Evolutionary conservation across 2,113 vertebrate genomes (phyloP).

Genomic region (Turdus rufiventris): DNA sequence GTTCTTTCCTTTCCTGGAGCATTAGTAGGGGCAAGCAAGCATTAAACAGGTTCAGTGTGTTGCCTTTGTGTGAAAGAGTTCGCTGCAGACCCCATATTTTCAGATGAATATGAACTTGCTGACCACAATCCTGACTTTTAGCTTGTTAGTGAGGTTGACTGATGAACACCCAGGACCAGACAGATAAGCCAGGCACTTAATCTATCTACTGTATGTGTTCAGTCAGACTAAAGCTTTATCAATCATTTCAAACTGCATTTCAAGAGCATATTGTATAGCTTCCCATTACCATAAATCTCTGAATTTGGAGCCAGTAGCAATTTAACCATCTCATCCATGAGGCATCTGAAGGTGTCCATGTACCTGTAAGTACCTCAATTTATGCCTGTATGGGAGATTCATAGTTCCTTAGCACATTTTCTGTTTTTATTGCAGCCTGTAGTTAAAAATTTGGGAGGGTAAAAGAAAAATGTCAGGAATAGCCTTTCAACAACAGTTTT

Average conservation of each 20-base stretch:
- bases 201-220: slow-evolving; percentile 47
- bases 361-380: neutral
- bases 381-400: neutral
- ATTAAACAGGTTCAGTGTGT: slow-evolving; percentile 27
- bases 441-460: neutral
- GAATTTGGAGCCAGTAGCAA: neutral
- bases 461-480: neutral
- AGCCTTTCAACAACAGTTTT: neutral
- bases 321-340: neutral
- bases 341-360: neutral
- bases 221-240: slow-evolving; percentile 42
- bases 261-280: slow-evolving; percentile 22
- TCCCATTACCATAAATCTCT: slow-evolving; percentile 10
- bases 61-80: slow-evolving; percentile 34
- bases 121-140: slow-evolving; percentile 27
- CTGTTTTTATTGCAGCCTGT: neutral
- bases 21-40: slow-evolving; percentile 7
- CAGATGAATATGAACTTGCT: slow-evolving; percentile 30
- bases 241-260: slow-evolving; percentile 46
- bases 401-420: neutral
- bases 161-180: slow-evolving; percentile 35
- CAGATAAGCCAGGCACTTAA: slow-evolving; percentile 40
- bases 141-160: slow-evolving; percentile 39
- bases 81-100: neutral
- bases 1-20: neutral